These are phyloP conservation scores for Microplitis deprimator DNA, from an alignment of 2,888 invertebrate species.

Conservation along the genomic window DNA sequence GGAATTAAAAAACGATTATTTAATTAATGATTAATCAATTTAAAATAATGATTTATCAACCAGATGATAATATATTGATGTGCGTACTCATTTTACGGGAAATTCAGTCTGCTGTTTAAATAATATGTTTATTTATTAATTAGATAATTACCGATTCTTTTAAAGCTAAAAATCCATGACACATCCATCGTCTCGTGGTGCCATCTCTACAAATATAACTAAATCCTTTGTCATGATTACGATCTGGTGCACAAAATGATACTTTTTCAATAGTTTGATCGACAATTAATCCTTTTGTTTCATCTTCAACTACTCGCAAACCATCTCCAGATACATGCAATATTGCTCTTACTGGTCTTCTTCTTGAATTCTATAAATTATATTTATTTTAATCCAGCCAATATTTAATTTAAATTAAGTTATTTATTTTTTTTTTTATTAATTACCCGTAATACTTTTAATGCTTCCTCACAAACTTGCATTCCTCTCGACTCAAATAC, in stretches of 20 bases:
- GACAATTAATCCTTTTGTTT: conserved; percentile 97
- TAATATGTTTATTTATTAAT: background rate
- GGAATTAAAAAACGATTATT: too few species aligned
- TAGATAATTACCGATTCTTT: conserved; percentile 83
- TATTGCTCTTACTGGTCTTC: conserved; percentile 90
- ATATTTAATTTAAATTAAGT: background rate
- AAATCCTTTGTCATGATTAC: conserved; percentile 97
- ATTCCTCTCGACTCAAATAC: conserved; percentile 99
- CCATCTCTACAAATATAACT: conserved; percentile 99
- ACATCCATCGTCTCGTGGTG: conserved; percentile 99
- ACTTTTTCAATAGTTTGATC: conserved; percentile 99
- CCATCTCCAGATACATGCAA: conserved; percentile 96
- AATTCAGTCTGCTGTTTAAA: too few species aligned
- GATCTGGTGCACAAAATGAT: conserved; percentile 99
- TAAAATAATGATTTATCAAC: too few species aligned
- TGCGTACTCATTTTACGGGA: too few species aligned
- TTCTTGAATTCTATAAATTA: conserved; percentile 82
- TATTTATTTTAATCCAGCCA: background rate
- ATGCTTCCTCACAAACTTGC: conserved; percentile 99
- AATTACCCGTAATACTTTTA: conserved; percentile 94
- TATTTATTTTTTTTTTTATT: conserved; percentile 28
- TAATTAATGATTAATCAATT: too few species aligned
- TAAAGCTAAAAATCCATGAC: conserved; percentile 97
- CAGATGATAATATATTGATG: too few species aligned
- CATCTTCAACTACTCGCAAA: conserved; percentile 97